Evolutionary conservation across 2,888 invertebrate species (phyloP), one percentile per base, ranked within the genome.

Genomic region (Leptinotarsa tumamoca): DNA sequence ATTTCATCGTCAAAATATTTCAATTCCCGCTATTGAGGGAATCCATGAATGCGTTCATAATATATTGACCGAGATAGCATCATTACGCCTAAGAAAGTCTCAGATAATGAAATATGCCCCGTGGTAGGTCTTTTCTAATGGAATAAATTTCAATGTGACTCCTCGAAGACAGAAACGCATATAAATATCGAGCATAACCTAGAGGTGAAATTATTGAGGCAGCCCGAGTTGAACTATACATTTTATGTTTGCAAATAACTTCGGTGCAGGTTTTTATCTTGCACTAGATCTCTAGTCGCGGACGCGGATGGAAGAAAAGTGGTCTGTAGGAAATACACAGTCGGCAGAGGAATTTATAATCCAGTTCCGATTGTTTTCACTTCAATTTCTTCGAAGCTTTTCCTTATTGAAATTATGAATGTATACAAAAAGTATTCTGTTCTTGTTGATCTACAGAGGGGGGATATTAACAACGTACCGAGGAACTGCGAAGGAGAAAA

Each of bases 61-160:
- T 67, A 66, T 70, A 74, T 70, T 33, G 63, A 51, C 71, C 73
- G 68, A 49, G 63, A 75, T 75, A 69, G 33, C 68, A 69, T 63
- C 52, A 69, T 69, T 73, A 72, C 72, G 74, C 58, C 73, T 66
- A 72, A 71, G 68, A 68, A 72, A 69, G 68, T 74, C 63, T 72
- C 54, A 50, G 43, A 77, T 77, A 77, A 74, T 74, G 74, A 74
- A 74, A 73, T 74, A 74, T 66, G 71, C 71, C 54, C 61, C 58
- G 33, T 27, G 68, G 66, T 71, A 68, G 51, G 56, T 50, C 15
- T 43, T 72, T 78, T 73, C 75, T 78, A 78, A 58, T 33, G 50
- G 67, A 75, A 78, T 78, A 75, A 73, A 75, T 75, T 73, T 71
- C 75, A 67, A 21, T 49, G 50, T 72, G 73, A 73, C 72, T 56